phyloP scores from a whole-genome alignment of 2,797 vertebrate species.

The Strix occidentalis region DNA sequence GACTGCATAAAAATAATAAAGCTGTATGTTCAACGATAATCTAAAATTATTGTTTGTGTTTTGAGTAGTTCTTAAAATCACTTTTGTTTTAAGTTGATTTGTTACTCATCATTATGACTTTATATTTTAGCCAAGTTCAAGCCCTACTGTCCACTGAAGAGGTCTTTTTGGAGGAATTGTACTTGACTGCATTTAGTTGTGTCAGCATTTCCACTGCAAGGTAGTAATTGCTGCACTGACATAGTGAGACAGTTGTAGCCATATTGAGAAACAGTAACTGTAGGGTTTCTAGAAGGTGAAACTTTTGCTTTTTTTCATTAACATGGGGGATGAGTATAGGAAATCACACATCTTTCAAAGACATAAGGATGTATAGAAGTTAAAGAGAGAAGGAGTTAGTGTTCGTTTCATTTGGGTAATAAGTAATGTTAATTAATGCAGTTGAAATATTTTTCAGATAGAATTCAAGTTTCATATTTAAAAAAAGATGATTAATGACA shows the following conservation, averaged over 20 bases:
- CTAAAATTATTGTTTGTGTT: not conserved
- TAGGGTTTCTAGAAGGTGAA: conserved; percentile 7
- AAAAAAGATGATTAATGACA: not conserved
- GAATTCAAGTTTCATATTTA: not conserved
- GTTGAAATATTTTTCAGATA: not conserved
- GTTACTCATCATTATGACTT: not conserved
- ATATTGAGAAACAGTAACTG: not conserved
- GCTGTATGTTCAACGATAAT: not conserved
- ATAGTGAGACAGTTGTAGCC: not conserved
- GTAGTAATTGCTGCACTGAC: not conserved
- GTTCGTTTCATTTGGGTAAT: not conserved
- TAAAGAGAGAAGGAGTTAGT: not conserved
- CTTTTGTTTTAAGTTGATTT: not conserved
- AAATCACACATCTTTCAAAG: not conserved
- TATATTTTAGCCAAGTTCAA: not conserved
- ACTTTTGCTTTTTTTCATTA: not conserved
- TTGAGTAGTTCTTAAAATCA: not conserved
- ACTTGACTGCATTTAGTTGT: not conserved
- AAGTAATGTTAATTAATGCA: not conserved
- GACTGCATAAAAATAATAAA: not conserved
- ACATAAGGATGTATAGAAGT: not conserved
- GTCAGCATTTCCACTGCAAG: not conserved
- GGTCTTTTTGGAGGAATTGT: not conserved
- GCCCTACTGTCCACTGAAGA: not conserved
- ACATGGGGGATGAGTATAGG: not conserved